Base-by-base conservation (phyloP, 2,888 invertebrate species). In the Amitus sp. region DNA sequence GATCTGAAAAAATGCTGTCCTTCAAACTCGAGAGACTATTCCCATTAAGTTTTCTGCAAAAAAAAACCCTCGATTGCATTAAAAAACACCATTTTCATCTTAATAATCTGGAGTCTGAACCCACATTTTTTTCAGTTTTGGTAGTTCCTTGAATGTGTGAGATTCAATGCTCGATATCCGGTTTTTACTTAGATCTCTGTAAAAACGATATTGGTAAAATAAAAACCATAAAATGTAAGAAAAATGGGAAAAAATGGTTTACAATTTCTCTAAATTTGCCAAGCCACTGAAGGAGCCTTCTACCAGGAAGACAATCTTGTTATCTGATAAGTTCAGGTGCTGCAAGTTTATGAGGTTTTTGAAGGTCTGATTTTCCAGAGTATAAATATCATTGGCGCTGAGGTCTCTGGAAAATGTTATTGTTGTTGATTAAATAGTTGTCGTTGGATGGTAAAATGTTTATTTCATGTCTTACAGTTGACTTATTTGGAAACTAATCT, bases 151-250 rank as follows among this genome's bases (percentile, higher is more conserved):
- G 78, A 96, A 94, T 48, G 93, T 90, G 73, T 89, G 88, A 2
- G 88, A 87, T 69, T 91, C 88, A 71, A 95, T 88, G 13, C 86
- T 82, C 40, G 87, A 86, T 75, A 95, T 90, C 70, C 89, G 87
- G 80, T 95, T 95, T 75, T 88, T 89, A 76, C 91, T 93, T 48
- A 95, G 84, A 82, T 95, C 92, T 73, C 92, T 92, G 39, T 15
- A 37, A 37, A 3, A 12, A 33, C 3, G n/a, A 33, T 10, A n/a
- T n/a, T n/a, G n/a, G 12, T 33, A n/a, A 83, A 84, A 80, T 37
- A 50, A 37, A 33, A 45, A 27, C 34, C n/a, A 28, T 47, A 33
- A 34, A 65, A 58, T 18, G 12, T 40, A 58, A 28, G 45, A 28
- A 17, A 13, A 12, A 42, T 34, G 12, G 2, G 12, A 40, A 15